A percentile compares a stretch with the other conserved stretches of the same genome.
phyloP scores from a whole-genome alignment of 2,113 vertebrate genomes.

The Setophaga coronata region DNA sequence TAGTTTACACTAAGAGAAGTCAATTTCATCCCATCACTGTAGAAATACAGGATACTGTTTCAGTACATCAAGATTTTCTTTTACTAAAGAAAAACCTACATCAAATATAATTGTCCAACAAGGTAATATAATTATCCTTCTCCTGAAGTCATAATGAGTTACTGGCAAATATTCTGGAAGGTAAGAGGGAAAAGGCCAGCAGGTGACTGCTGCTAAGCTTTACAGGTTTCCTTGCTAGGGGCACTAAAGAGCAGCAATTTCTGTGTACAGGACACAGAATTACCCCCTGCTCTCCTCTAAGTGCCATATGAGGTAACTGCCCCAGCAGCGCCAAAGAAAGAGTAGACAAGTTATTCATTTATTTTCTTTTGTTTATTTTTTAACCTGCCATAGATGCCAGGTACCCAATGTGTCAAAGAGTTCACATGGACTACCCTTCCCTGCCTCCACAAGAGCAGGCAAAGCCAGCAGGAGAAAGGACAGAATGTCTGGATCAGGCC shows the following conservation, averaged over 20 bases:
- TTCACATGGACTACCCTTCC: neutral
- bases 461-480: neutral
- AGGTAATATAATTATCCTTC: neutral
- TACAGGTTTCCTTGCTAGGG: neutral
- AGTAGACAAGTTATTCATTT: conserved; percentile 2
- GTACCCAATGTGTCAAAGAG: neutral
- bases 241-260: neutral
- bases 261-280: neutral
- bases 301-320: neutral
- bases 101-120: neutral
- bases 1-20: neutral
- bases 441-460: neutral
- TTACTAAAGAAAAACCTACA: neutral
- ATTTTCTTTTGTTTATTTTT: conserved; percentile 35
- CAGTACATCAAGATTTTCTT: neutral
- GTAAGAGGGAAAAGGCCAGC: neutral
- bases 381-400: neutral
- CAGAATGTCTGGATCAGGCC: neutral
- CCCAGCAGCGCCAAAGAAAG: neutral
- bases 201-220: neutral
- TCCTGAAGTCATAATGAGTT: neutral
- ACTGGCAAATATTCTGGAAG: neutral
- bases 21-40: neutral
- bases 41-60: neutral
- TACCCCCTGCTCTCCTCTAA: neutral